Base-by-base conservation (phyloP, 2,797 vertebrate species). In the Sebastes steindachneri region DNA sequence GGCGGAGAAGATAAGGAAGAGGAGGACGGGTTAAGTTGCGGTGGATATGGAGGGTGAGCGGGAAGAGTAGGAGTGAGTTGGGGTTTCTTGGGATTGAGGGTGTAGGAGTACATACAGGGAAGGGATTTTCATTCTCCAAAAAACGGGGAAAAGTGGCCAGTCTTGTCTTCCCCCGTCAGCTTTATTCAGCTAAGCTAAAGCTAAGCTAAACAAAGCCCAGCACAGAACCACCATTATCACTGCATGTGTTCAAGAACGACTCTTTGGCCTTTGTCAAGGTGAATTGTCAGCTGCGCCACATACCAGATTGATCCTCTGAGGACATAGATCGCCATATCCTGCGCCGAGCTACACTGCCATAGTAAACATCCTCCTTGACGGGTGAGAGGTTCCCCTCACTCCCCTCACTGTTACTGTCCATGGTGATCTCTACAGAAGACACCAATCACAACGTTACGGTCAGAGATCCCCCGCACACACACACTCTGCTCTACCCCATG, bases 331-430 rank as follows among this genome's bases (percentile, higher is more conserved):
- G 94, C 96, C 97, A 97, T 94, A 96, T 97, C 96, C 96, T 94
- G 93, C 94, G 96, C 88, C 95, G 95, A 93, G 95, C 96, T 96
- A 95, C 95, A 96, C 96, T 96, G 95, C 95, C 95, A 97, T 96
- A 97, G 97, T 97, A 97, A 97, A 96, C 95, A 95, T 97, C 96
- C 89, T 97, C 96, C 96, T 96, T 96, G 95, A 95, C 91, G 89
- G 96, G 96, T 93, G 97, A 97, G 95, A 96, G 95, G 95, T 96
- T 96, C 94, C 97, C 97, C 96, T 97, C 97, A 97, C 97, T 97
- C 95, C 97, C 97, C 96, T 97, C 97, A 97, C 97, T 97, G 97
- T 97, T 97, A 97, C 97, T 97, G 95, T 98, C 97, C 96, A 97
- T 95, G 96, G 97, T 97, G 96, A 97, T 97, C 96, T 98, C 97